Evolutionary conservation across 1,140 invertebrate genomes (phyloP).

Genomic region (Neoseiulus cucumeris): DNA sequence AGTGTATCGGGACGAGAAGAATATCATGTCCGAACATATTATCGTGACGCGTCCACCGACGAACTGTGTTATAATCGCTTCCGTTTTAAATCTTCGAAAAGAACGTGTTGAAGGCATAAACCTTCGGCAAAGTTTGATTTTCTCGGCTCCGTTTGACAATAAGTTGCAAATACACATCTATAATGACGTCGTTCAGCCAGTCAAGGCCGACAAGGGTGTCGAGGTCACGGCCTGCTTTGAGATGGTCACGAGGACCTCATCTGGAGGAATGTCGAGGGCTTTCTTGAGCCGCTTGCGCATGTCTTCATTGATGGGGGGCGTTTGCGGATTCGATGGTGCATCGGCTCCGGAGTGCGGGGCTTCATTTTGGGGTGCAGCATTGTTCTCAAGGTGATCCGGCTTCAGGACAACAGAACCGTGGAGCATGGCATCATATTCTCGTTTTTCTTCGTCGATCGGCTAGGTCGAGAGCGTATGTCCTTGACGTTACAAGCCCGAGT

Average conservation of each 20-base stretch:
- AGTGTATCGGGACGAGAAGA: conserved; percentile 70
- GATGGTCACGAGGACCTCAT: conserved; percentile 35
- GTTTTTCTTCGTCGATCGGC: too few species aligned
- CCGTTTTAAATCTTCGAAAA: conserved; percentile 69
- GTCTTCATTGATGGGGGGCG: too few species aligned
- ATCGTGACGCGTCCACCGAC: conserved; percentile 70
- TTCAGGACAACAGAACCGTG: too few species aligned
- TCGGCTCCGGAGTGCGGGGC: too few species aligned
- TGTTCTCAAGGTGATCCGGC: too few species aligned
- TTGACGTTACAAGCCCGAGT: too few species aligned
- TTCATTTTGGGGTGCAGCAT: too few species aligned
- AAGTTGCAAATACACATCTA: conserved; percentile 76
- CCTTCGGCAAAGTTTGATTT: conserved; percentile 39
- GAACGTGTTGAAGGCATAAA: conserved; percentile 82
- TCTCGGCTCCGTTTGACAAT: conserved; percentile 47
- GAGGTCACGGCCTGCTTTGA: conserved; percentile 44
- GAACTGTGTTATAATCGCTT: conserved; percentile 46
- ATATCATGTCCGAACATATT: conserved; percentile 68
- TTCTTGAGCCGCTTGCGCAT: too few species aligned
- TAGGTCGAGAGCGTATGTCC: too few species aligned
- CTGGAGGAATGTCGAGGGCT: conserved; percentile 19
- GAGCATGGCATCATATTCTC: too few species aligned
- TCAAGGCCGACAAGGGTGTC: conserved; percentile 50
- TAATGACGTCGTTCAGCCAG: too few species aligned
- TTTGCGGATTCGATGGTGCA: too few species aligned